phyloP scores from a whole-genome alignment of 2,113 vertebrate genomes.

The Lanius collurio region DNA sequence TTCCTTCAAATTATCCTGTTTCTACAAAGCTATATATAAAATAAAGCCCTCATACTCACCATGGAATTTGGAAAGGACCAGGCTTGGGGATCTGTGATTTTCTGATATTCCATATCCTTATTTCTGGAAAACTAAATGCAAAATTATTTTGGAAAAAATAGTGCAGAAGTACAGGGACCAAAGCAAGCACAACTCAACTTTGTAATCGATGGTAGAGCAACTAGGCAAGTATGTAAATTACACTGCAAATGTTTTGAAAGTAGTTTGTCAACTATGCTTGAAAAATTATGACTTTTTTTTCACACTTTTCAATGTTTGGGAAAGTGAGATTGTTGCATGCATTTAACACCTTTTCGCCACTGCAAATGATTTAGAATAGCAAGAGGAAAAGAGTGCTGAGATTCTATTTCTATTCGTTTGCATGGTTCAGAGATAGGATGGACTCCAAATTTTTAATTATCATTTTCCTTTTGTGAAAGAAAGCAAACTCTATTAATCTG shows the following conservation, averaged over 20 bases:
- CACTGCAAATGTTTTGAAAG: conserved; percentile 13
- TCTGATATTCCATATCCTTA: neutral
- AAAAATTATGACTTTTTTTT: neutral
- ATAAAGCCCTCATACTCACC: neutral
- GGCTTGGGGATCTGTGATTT: neutral
- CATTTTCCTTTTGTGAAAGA: neutral
- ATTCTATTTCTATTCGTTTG: neutral
- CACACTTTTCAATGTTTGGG: neutral
- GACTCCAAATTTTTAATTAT: neutral
- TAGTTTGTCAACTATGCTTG: neutral
- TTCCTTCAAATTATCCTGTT: conserved; percentile 27
- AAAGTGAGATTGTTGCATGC: neutral
- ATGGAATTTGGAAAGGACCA: neutral
- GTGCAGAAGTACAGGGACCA: neutral
- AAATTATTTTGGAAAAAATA: neutral
- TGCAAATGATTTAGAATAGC: neutral
- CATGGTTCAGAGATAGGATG: neutral
- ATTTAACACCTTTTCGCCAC: neutral
- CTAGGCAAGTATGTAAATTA: neutral
- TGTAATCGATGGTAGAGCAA: neutral
- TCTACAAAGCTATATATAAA: conserved; percentile 19
- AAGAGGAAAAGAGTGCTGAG: neutral
- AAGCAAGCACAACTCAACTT: neutral
- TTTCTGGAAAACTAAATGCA: neutral
- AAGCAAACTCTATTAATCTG: neutral